Evolutionary conservation across 2,888 invertebrate species (phyloP).

Genomic region (Chrysopilus asiliformis): DNA sequence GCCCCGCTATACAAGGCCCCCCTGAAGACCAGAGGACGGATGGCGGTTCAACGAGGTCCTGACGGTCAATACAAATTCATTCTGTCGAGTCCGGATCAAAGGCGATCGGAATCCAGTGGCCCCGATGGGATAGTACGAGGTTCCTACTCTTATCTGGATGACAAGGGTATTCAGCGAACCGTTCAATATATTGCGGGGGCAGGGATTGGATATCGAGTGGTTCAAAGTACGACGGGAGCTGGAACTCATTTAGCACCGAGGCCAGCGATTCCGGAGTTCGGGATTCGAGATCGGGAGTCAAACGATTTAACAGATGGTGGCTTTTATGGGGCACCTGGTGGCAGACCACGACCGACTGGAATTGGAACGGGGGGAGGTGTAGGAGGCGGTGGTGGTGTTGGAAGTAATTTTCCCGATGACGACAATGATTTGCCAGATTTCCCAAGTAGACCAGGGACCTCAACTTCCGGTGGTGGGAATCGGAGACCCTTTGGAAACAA

Average conservation of each 20-base stretch:
- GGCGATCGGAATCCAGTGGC: constrained; percentile 59
- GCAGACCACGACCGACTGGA: too few relatives aligned
- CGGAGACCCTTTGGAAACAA: neutral
- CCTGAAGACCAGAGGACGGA: constrained; percentile 51
- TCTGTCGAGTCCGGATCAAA: constrained; percentile 62
- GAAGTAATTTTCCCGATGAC: neutral
- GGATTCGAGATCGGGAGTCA: constrained; percentile 29
- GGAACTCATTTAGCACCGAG: constrained; percentile 30
- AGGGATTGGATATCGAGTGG: constrained; percentile 58
- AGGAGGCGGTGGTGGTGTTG: constrained; percentile 3
- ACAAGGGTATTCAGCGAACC: constrained; percentile 62
- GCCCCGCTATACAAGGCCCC: constrained; percentile 49
- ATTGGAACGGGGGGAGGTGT: neutral
- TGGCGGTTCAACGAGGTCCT: constrained; percentile 55
- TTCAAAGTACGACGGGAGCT: constrained; percentile 55
- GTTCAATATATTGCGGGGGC: constrained; percentile 71
- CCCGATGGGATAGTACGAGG: constrained; percentile 58
- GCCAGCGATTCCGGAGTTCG: constrained; percentile 42
- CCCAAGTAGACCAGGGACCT: neutral
- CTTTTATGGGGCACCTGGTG: too few relatives aligned
- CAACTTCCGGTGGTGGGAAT: neutral
- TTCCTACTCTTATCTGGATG: constrained; percentile 64
- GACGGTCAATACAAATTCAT: constrained; percentile 66
- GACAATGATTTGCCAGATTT: too few relatives aligned
- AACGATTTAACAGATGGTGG: constrained; percentile 27